These are phyloP conservation scores for Piscicola geometra DNA, from an alignment of 2,888 invertebrate species.

Conservation along the genomic window DNA sequence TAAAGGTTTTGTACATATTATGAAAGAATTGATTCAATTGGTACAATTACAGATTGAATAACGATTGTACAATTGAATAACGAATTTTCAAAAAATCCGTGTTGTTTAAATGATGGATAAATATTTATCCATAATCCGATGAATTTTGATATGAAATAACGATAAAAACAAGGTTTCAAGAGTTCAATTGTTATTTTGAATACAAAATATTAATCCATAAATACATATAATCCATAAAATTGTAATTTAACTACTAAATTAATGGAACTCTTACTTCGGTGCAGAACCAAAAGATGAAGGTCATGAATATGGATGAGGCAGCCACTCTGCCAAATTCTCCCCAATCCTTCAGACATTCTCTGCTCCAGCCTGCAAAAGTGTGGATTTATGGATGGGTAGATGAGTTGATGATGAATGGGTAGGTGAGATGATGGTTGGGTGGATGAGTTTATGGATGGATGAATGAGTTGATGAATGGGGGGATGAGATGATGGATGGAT, in stretches of 20 bases:
- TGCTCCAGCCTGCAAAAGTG: slow-evolving; percentile 42
- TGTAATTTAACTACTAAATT: neutral
- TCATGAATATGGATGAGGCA: slow-evolving; percentile 44
- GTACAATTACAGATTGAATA: too few species aligned
- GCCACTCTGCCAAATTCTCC: slow-evolving; percentile 40
- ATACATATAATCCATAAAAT: neutral
- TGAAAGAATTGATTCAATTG: too few species aligned
- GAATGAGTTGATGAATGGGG: too few species aligned
- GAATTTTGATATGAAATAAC: slow-evolving; percentile 9
- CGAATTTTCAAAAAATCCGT: too few species aligned
- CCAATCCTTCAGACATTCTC: slow-evolving; percentile 45
- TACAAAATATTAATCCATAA: neutral
- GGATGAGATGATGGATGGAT: too few species aligned
- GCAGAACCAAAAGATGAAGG: slow-evolving; percentile 46
- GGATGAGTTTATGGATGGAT: too few species aligned
- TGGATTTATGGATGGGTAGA: too few species aligned
- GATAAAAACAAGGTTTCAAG: neutral
- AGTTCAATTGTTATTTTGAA: too few species aligned
- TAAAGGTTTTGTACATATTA: too few species aligned
- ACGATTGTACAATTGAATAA: too few species aligned
- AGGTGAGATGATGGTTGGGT: too few species aligned
- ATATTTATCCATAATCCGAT: neutral
- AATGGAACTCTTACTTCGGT: slow-evolving; percentile 42
- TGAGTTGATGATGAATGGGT: too few species aligned
- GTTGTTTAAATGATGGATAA: neutral